These are phyloP conservation scores for Drosophila vallismaia DNA, from an alignment of 2,888 invertebrate species.

Conservation along the genomic window DNA sequence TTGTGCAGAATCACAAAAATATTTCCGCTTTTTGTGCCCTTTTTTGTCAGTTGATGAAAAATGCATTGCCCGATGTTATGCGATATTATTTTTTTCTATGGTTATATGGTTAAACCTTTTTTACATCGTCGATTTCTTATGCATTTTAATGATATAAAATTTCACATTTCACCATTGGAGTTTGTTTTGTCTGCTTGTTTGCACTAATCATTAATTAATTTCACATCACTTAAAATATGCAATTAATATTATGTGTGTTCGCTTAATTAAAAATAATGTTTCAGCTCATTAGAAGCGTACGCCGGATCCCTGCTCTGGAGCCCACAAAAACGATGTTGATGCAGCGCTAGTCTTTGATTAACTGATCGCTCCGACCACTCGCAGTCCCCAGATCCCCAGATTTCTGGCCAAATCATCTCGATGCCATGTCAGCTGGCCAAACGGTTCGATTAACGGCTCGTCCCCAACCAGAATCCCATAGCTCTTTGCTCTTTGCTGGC, in stretches of 20 bases:
- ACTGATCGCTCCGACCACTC: constrained; percentile 68
- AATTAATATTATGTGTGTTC: constrained; percentile 62
- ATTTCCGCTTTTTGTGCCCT: constrained; percentile 49
- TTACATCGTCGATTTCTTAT: constrained; percentile 47
- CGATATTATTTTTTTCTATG: constrained; percentile 50
- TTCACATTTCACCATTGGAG: constrained; percentile 55
- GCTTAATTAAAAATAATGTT: constrained; percentile 60
- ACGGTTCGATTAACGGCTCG: constrained; percentile 10
- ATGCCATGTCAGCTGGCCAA: constrained; percentile 1
- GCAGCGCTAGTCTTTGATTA: constrained; percentile 72
- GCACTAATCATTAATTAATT: constrained; percentile 78
- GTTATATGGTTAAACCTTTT: constrained; percentile 38
- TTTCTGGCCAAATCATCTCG: background rate
- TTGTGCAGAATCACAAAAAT: constrained; percentile 70
- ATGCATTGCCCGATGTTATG: constrained; percentile 62
- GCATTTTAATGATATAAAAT: constrained; percentile 70
- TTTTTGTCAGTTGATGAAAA: constrained; percentile 68
- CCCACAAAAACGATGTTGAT: constrained; percentile 56
- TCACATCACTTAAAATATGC: constrained; percentile 71
- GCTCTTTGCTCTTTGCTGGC: constrained; percentile 40
- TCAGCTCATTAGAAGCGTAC: constrained; percentile 43
- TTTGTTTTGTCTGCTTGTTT: constrained; percentile 54
- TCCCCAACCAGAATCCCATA: constrained; percentile 14
- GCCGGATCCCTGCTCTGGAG: constrained; percentile 15
- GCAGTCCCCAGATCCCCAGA: constrained; percentile 1